Percentiles rank a stretch among this genome's conserved stretches.
Evolutionary conservation across 2,113 vertebrate genomes (phyloP).

Genomic region (Bostrychus sinensis): DNA sequence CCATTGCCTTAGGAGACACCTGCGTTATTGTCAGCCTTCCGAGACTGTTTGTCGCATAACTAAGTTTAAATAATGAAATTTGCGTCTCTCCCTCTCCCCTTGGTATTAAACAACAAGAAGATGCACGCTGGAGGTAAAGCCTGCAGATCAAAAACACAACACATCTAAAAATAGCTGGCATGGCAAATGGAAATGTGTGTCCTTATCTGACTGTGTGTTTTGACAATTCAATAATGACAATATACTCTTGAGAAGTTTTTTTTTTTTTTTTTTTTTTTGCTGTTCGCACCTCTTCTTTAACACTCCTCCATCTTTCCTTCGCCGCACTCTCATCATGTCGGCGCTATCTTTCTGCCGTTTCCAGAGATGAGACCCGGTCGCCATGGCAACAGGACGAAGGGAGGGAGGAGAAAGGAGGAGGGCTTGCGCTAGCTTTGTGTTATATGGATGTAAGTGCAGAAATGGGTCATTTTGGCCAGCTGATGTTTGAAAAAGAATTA

Average conservation of each 20-base stretch:
- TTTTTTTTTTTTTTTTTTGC: conserved; percentile 34
- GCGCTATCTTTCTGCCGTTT: conserved; percentile 60
- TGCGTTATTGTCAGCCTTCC: conserved; percentile 65
- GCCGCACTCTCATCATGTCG: conserved; percentile 46
- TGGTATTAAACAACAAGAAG: conserved; percentile 54
- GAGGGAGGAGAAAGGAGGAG: conserved; percentile 37
- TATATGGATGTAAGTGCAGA: conserved; percentile 68
- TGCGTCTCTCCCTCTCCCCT: conserved; percentile 42
- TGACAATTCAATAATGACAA: conserved; percentile 64
- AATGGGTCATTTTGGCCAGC: conserved; percentile 71
- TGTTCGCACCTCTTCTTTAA: conserved; percentile 19
- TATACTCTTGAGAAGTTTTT: conserved; percentile 26
- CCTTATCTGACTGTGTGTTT: conserved; percentile 58
- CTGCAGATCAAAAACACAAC: conserved; percentile 54
- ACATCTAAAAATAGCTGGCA: conserved; percentile 71
- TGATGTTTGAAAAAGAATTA: conserved; percentile 46
- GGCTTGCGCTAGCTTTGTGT: conserved; percentile 58
- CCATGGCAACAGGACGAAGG: conserved; percentile 80
- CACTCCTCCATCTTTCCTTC: conserved; percentile 47
- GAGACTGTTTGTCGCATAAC: conserved; percentile 70
- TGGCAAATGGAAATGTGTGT: conserved; percentile 52
- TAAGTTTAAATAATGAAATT: conserved; percentile 74
- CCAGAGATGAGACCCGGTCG: conserved; percentile 77
- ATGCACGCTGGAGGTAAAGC: conserved; percentile 67
- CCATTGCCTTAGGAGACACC: conserved; percentile 34